A percentile compares a stretch with the other conserved stretches of the same genome.
Conservation (phyloP, 1,140 invertebrate genomes). For the Anagrus nilaparvatae region DNA sequence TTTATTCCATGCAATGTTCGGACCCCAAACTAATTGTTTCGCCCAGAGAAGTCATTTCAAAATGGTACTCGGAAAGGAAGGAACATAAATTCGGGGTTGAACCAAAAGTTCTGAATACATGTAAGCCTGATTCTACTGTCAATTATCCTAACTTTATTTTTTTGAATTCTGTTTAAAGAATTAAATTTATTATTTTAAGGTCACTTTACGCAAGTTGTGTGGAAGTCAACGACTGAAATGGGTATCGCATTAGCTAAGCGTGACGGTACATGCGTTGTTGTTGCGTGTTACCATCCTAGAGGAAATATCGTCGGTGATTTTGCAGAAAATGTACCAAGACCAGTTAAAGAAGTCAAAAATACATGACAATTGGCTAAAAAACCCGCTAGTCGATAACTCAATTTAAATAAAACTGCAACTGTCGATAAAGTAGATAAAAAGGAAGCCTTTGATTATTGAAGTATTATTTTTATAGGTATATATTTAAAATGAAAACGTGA, state of each 20-base stretch:
- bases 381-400: conserved; percentile 23
- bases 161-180: neutral
- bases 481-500: too few relatives aligned
- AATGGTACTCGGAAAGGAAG: conserved; percentile 60
- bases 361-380: too few relatives aligned
- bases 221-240: conserved; percentile 61
- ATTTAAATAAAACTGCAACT: conserved; percentile 25
- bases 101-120: conserved; percentile 50
- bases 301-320: conserved; percentile 69
- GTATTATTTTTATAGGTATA: too few relatives aligned
- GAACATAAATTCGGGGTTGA: conserved; percentile 51
- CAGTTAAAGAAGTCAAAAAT: conserved; percentile 21
- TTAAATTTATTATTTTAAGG: conserved; percentile 35
- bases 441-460: too few relatives aligned
- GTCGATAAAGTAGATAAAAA: conserved; percentile 18
- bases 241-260: conserved; percentile 64
- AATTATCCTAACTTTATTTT: too few relatives aligned
- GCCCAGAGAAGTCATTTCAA: conserved; percentile 52
- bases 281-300: conserved; percentile 74
- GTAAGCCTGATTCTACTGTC: conserved; percentile 21
- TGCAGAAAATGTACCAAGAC: conserved; percentile 54
- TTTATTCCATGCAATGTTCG: conserved; percentile 60
- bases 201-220: conserved; percentile 67
- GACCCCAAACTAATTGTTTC: conserved; percentile 54
- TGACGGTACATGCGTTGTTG: conserved; percentile 52